phyloP scores from a whole-genome alignment of 92 coral and sea anemone species.

The Porites evermanni region DNA sequence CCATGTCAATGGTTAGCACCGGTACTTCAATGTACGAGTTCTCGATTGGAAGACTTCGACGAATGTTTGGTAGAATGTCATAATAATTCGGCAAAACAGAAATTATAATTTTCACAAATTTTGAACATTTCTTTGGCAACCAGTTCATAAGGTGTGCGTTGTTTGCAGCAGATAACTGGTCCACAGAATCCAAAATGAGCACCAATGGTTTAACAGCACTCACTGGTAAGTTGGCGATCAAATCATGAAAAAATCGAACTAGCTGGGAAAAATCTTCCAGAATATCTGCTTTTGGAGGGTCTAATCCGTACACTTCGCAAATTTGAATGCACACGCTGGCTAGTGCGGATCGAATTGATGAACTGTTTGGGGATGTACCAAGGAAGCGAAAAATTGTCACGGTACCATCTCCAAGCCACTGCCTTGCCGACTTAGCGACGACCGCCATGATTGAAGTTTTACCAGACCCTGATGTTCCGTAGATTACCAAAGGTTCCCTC shows the following conservation, averaged over 20 bases:
- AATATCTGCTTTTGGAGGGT: slow-evolving; percentile 65
- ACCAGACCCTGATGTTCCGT: slow-evolving; percentile 86
- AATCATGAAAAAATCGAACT: slow-evolving; percentile 74
- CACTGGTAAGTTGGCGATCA: slow-evolving; percentile 49
- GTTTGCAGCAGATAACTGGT: slow-evolving; percentile 76
- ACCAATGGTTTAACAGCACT: slow-evolving; percentile 61
- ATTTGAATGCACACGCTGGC: slow-evolving; percentile 78
- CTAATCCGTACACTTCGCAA: slow-evolving; percentile 76
- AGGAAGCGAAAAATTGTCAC: slow-evolving; percentile 85
- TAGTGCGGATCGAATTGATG: slow-evolving; percentile 72
- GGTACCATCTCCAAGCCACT: slow-evolving; percentile 79
- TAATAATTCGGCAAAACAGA: slow-evolving; percentile 81
- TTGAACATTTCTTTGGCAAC: slow-evolving; percentile 73
- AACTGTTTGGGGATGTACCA: slow-evolving; percentile 88
- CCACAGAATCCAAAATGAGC: slow-evolving; percentile 82
- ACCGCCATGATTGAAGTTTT: slow-evolving; percentile 87
- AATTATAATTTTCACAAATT: slow-evolving; percentile 66
- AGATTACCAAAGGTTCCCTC: slow-evolving; percentile 66
- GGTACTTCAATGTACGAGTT: slow-evolving; percentile 79
- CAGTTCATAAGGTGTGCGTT: slow-evolving; percentile 92
- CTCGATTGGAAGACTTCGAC: slow-evolving; percentile 78
- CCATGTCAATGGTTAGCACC: slow-evolving; percentile 72
- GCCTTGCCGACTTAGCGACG: slow-evolving; percentile 60
- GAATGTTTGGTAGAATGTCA: slow-evolving; percentile 78
- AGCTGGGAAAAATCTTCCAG: slow-evolving; percentile 77